These are phyloP conservation scores for Desoria tigrina DNA, from an alignment of 2,888 invertebrate species.

Conservation along the genomic window DNA sequence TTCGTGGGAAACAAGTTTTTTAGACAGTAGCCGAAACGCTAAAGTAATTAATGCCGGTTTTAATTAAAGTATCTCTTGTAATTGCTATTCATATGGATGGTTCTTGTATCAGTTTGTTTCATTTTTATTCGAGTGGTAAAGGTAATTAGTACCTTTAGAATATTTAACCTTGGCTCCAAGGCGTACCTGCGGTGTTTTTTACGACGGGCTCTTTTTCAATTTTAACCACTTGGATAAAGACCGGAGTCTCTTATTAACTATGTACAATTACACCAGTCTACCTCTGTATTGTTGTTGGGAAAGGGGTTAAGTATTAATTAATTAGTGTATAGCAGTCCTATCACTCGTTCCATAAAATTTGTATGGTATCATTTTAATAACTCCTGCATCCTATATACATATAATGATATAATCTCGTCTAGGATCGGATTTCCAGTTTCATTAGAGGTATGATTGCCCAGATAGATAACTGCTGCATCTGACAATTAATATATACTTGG, in stretches of 20 bases:
- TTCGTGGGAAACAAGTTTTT: conserved; percentile 36
- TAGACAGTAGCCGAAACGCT: conserved; percentile 18
- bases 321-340: conserved; percentile 3
- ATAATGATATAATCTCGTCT: too few species aligned
- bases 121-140: conserved; percentile 20
- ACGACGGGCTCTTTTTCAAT: neutral
- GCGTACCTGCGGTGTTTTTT: conserved; percentile 14
- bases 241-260: neutral
- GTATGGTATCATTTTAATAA: too few species aligned
- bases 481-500: too few species aligned
- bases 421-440: too few species aligned
- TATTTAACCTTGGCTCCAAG: conserved; percentile 5
- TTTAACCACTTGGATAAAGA: conserved; percentile 1
- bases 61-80: conserved; percentile 22
- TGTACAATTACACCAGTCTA: neutral
- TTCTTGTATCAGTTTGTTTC: conserved; percentile 21
- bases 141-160: conserved; percentile 19
- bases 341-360: neutral
- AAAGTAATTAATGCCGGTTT: conserved; percentile 33
- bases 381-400: too few species aligned
- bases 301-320: conserved; percentile 19
- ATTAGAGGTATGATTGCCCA: too few species aligned
- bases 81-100: neutral
- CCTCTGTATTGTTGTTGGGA: conserved; percentile 3
- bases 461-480: too few species aligned